These are phyloP conservation scores for Anser cygnoides DNA, from an alignment of 2,113 vertebrate species.

Conservation along the genomic window DNA sequence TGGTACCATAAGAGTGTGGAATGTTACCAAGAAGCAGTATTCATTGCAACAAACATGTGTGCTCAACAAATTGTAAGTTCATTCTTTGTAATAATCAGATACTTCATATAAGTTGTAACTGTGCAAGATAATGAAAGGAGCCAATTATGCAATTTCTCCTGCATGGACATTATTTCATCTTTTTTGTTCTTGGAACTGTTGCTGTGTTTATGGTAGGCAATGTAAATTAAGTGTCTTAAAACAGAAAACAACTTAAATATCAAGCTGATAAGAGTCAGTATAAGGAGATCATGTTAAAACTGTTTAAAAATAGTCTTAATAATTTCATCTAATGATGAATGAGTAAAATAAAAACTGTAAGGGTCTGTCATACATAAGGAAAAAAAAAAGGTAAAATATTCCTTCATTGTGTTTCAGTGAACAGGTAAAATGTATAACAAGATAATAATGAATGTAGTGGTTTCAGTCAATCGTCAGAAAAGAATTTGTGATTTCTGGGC, in stretches of 20 bases:
- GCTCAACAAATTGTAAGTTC: conserved; percentile 90
- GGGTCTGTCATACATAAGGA: not conserved
- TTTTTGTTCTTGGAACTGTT: not conserved
- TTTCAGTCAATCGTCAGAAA: not conserved
- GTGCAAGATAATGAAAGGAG: not conserved
- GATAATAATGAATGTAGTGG: not conserved
- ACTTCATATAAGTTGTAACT: not conserved
- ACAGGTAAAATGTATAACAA: fast-evolving
- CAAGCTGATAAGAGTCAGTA: not conserved
- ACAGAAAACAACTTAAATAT: not conserved
- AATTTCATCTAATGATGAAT: not conserved
- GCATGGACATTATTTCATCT: not conserved
- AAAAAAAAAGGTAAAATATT: not conserved
- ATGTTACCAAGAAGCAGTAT: conserved; percentile 94
- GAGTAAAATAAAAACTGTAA: not conserved
- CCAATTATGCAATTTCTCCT: not conserved
- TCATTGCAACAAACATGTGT: conserved; percentile 94
- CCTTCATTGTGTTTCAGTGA: not conserved
- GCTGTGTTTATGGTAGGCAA: not conserved
- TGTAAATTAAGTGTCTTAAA: not conserved
- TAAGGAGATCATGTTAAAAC: not conserved
- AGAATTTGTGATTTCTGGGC: not conserved
- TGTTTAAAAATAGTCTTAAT: not conserved
- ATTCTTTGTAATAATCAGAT: not conserved
- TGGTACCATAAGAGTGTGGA: conserved; percentile 94